Evolutionary conservation across 1,140 invertebrate species (phyloP).

Genomic region (Nasonia giraulti): DNA sequence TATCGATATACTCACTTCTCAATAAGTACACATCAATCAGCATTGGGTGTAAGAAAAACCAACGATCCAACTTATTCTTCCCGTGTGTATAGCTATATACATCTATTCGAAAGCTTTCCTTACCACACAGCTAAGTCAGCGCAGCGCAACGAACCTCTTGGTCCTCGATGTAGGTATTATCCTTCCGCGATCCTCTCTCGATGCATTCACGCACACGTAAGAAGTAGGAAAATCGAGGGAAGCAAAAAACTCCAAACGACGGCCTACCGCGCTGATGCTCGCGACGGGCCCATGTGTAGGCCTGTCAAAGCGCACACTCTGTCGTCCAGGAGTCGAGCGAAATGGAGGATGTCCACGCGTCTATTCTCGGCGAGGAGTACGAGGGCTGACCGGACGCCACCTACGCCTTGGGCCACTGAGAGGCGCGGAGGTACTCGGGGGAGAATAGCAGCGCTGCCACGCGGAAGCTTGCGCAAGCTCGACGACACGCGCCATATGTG

Average conservation of each 20-base stretch:
- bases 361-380: not conserved
- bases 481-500: no score
- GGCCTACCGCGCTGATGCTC: not conserved
- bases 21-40: no score
- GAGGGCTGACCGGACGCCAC: not conserved
- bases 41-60: not conserved
- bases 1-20: no score
- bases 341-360: not conserved
- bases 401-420: conserved; percentile 7
- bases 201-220: not conserved
- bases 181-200: not conserved
- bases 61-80: not conserved
- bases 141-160: not conserved
- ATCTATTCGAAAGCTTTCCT: not conserved
- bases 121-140: not conserved
- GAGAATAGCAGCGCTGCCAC: not conserved
- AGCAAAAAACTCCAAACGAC: not conserved
- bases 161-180: not conserved
- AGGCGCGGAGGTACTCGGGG: not conserved
- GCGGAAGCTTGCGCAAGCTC: conserved; percentile 1
- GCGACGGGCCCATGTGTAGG: not conserved
- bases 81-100: not conserved
- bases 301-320: not conserved
- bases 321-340: not conserved
- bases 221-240: not conserved